phyloP scores from a whole-genome alignment of 2,888 invertebrate genomes.

The Leucozona laternaria region DNA sequence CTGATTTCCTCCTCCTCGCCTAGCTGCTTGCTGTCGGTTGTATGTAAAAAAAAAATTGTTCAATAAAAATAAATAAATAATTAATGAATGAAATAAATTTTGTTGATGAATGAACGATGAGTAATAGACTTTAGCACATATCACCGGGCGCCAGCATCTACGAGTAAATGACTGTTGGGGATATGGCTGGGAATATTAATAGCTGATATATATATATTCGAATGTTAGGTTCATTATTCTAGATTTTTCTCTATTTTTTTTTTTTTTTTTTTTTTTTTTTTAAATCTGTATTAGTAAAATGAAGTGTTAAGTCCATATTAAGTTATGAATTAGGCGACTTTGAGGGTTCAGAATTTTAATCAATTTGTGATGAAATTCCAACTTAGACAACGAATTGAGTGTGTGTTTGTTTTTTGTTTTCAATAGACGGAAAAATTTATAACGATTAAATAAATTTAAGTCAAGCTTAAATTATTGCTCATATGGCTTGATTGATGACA shows the following conservation, averaged over 20 bases:
- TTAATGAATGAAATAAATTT: constrained; percentile 22
- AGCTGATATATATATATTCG: not conserved
- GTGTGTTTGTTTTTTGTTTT: not conserved
- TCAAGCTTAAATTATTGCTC: not conserved
- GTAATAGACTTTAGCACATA: constrained; percentile 11
- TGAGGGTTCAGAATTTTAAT: constrained; percentile 25
- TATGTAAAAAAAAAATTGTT: too few relatives aligned
- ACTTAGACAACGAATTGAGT: not conserved
- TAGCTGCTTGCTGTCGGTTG: too few relatives aligned
- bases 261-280: not conserved
- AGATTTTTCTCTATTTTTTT: too few relatives aligned
- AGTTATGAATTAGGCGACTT: constrained; percentile 36
- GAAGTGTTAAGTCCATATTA: constrained; percentile 35
- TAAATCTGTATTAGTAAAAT: constrained; percentile 10
- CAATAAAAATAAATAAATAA: constrained; percentile 15
- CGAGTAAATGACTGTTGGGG: constrained; percentile 4
- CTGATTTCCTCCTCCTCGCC: constrained; percentile 26
- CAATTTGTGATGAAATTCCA: constrained; percentile 19
- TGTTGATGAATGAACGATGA: constrained; percentile 62
- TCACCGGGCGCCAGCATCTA: constrained; percentile 42
- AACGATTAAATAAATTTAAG: not conserved
- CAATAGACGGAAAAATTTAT: not conserved
- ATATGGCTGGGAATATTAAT: constrained; percentile 52
- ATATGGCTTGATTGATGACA: not conserved
- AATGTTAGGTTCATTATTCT: constrained; percentile 9